Evolutionary conservation across 1,140 invertebrate genomes (phyloP).

Genomic region (Trialeurodes vaporariorum): DNA sequence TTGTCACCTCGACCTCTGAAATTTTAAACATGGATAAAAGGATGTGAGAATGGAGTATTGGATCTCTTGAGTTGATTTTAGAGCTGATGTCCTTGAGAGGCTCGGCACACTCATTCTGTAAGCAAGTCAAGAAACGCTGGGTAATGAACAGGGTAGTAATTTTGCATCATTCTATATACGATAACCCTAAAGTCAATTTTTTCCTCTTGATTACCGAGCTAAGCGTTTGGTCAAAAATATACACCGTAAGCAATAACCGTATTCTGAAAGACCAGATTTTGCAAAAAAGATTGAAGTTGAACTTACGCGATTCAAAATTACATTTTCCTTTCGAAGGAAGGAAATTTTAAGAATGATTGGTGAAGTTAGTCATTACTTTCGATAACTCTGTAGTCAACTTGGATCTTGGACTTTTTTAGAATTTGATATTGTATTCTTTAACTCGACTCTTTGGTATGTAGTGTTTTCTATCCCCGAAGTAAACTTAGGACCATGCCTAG

Average conservation of each 20-base stretch:
- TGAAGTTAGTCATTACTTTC: too few relatives aligned
- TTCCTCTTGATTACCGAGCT: neutral
- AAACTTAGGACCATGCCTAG: too few relatives aligned
- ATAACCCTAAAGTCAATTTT: constrained; percentile 10
- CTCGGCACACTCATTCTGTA: constrained; percentile 70
- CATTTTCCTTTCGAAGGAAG: too few relatives aligned
- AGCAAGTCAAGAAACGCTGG: constrained; percentile 26
- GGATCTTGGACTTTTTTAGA: too few relatives aligned
- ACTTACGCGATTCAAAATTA: too few relatives aligned
- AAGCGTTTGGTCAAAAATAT: too few relatives aligned
- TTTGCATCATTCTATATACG: constrained; percentile 2
- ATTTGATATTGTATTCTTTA: too few relatives aligned
- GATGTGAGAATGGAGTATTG: constrained; percentile 70
- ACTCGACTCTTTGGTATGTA: too few relatives aligned
- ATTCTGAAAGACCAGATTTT: neutral
- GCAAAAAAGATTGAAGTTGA: neutral
- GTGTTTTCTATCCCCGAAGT: too few relatives aligned
- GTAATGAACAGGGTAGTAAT: neutral
- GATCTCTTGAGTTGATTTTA: constrained; percentile 69
- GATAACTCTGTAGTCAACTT: too few relatives aligned
- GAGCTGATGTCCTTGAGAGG: constrained; percentile 65
- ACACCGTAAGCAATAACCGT: neutral
- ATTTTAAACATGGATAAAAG: constrained; percentile 81
- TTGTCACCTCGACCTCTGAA: constrained; percentile 71
- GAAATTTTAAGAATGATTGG: too few relatives aligned